Conservation (phyloP, 2,888 invertebrate genomes). For the Loripinus fragilis region DNA sequence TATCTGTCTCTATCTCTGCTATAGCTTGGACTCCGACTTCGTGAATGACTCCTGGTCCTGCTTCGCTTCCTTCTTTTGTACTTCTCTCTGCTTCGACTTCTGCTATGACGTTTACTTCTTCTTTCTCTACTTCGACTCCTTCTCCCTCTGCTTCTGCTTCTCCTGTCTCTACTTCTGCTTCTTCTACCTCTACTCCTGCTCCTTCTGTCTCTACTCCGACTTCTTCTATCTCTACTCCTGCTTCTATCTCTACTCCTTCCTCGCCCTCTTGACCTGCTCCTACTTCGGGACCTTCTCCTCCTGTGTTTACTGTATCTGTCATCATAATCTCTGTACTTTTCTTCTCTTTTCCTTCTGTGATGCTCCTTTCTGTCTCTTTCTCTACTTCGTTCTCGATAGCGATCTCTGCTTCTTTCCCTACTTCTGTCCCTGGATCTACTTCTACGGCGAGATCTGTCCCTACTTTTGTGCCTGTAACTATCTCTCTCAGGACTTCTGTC, state of each 20-base stretch:
- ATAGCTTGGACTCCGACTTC: background rate
- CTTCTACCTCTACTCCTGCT: constrained; percentile 34
- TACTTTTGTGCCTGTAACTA: background rate
- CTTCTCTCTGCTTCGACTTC: constrained; percentile 33
- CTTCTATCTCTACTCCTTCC: constrained; percentile 35
- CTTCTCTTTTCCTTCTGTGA: constrained; percentile 41
- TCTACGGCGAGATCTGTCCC: background rate
- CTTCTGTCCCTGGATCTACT: constrained; percentile 31
- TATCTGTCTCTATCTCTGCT: constrained; percentile 34
- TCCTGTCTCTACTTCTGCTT: constrained; percentile 36
- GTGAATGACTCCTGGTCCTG: constrained; percentile 33
- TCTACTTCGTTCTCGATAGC: constrained; percentile 39
- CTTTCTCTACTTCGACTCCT: constrained; percentile 36
- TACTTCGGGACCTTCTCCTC: constrained; percentile 37
- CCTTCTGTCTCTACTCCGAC: constrained; percentile 36
- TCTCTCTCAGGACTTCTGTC: constrained; percentile 50
- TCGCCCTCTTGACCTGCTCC: constrained; percentile 26
- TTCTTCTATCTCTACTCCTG: constrained; percentile 36
- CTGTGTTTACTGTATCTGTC: constrained; percentile 30
- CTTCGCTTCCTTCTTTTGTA: constrained; percentile 28
- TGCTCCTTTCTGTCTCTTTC: constrained; percentile 48
- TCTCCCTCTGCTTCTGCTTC: constrained; percentile 37
- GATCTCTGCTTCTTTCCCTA: constrained; percentile 23
- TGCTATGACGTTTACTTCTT: constrained; percentile 35
- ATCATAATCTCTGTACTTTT: constrained; percentile 29